Evolutionary conservation across 2,113 vertebrate species (phyloP).

Genomic region (Australoheros scitulus): DNA sequence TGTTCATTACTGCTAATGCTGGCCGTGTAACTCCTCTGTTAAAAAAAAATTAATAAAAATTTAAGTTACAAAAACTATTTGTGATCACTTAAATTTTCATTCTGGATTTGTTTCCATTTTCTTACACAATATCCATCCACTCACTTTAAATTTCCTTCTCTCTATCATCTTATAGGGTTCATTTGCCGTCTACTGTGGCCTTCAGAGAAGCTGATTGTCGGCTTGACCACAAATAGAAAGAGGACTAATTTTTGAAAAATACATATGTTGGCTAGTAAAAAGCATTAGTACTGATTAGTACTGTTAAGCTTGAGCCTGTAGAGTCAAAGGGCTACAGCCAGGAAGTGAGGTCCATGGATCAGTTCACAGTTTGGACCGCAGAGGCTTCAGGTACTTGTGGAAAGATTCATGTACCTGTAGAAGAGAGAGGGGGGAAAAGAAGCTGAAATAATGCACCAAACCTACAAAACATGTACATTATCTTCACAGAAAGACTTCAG

Average conservation of each 20-base stretch:
- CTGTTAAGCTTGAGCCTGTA: background rate
- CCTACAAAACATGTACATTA: background rate
- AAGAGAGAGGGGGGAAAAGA: background rate
- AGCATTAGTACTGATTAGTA: conserved; percentile 14
- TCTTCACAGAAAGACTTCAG: background rate
- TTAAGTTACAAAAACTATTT: too few species aligned
- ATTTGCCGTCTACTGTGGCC: background rate
- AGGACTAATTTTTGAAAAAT: background rate
- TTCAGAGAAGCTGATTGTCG: background rate
- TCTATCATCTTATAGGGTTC: background rate
- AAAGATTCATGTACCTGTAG: conserved; percentile 92
- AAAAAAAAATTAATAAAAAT: too few species aligned
- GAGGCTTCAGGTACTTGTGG: conserved; percentile 91
- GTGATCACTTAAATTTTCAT: background rate
- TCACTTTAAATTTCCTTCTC: background rate
- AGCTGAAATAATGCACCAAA: background rate
- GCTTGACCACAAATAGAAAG: background rate
- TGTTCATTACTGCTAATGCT: too few species aligned
- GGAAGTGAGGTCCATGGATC: background rate
- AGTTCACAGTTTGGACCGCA: conserved; percentile 92
- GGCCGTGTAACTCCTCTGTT: too few species aligned
- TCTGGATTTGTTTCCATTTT: background rate
- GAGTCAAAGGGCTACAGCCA: background rate
- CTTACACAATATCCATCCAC: background rate
- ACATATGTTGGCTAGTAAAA: background rate